These are phyloP conservation scores for Drosophila trichaetosa DNA, from an alignment of 2,888 invertebrate species.

Conservation along the genomic window DNA sequence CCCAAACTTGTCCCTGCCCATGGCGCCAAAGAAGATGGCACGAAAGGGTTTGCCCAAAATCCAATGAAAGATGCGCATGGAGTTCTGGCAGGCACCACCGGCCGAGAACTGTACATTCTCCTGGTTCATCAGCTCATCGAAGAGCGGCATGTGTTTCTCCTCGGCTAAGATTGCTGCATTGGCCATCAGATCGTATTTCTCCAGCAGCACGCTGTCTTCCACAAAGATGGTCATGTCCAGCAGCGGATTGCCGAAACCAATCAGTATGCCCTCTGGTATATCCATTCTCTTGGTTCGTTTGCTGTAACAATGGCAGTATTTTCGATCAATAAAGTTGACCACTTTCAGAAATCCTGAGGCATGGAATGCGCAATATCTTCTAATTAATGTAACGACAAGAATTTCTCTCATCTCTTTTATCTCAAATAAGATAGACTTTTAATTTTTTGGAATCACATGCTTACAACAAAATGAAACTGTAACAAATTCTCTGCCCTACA, in stretches of 20 bases:
- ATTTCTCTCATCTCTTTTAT: not conserved
- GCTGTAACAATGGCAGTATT: not conserved
- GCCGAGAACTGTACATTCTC: conserved; percentile 60
- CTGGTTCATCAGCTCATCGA: conserved; percentile 58
- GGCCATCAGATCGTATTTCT: conserved; percentile 54
- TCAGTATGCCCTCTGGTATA: conserved; percentile 43
- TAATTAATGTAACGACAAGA: not conserved
- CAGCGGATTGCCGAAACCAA: conserved; percentile 72
- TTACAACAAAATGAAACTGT: not conserved
- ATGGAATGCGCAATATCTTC: not conserved
- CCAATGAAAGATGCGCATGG: conserved; percentile 67
- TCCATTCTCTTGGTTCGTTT: conserved; percentile 82
- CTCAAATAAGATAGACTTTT: not conserved
- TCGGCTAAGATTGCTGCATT: conserved; percentile 68
- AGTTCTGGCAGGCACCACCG: conserved; percentile 70
- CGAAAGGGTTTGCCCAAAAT: conserved; percentile 51
- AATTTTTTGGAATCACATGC: not conserved
- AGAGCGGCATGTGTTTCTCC: conserved; percentile 55
- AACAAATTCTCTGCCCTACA: not conserved
- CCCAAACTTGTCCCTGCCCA: conserved; percentile 64
- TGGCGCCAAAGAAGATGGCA: conserved; percentile 46
- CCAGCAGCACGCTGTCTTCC: conserved; percentile 54
- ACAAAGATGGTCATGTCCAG: conserved; percentile 58
- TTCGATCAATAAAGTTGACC: not conserved
- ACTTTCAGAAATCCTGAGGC: not conserved